Conservation (phyloP, 2,888 invertebrate species). For the Cheilosia vulpina region DNA sequence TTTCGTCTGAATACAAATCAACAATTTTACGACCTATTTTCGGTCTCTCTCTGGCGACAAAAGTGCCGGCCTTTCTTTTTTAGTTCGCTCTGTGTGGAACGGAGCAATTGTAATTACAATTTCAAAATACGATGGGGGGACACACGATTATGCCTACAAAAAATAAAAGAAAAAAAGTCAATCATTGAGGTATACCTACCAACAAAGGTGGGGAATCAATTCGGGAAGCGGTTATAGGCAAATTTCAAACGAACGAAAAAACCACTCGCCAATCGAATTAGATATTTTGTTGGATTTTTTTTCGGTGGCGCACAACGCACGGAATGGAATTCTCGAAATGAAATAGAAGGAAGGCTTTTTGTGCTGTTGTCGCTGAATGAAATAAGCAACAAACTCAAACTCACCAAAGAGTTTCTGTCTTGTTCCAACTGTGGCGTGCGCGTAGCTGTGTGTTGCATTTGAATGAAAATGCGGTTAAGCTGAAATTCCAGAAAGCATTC, state of each 20-base stretch:
- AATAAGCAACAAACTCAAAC: slow-evolving; percentile 2
- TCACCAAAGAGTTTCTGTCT: not conserved
- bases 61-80: slow-evolving; percentile 7
- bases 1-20: slow-evolving; percentile 48
- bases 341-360: not conserved
- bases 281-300: not conserved
- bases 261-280: slow-evolving; percentile 26
- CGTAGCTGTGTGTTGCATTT: slow-evolving; percentile 49
- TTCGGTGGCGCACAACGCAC: slow-evolving; percentile 1
- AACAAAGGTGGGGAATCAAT: slow-evolving; percentile 36
- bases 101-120: slow-evolving; percentile 59
- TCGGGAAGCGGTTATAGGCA: slow-evolving; percentile 5
- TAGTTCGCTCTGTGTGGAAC: slow-evolving; percentile 26
- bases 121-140: slow-evolving; percentile 46
- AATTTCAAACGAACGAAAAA: not conserved
- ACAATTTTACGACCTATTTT: slow-evolving; percentile 69
- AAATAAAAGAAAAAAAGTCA: slow-evolving; percentile 3
- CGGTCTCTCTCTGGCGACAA: slow-evolving; percentile 37
- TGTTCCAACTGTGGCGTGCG: not conserved
- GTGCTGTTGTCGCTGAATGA: slow-evolving; percentile 3
- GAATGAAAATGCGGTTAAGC: slow-evolving; percentile 70
- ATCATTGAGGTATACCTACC: slow-evolving; percentile 17
- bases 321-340: slow-evolving; percentile 27
- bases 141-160: slow-evolving; percentile 43
- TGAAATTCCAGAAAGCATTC: slow-evolving; percentile 66